These are phyloP conservation scores for Balearica regulorum DNA, from an alignment of 2,797 vertebrate species.

Conservation along the genomic window DNA sequence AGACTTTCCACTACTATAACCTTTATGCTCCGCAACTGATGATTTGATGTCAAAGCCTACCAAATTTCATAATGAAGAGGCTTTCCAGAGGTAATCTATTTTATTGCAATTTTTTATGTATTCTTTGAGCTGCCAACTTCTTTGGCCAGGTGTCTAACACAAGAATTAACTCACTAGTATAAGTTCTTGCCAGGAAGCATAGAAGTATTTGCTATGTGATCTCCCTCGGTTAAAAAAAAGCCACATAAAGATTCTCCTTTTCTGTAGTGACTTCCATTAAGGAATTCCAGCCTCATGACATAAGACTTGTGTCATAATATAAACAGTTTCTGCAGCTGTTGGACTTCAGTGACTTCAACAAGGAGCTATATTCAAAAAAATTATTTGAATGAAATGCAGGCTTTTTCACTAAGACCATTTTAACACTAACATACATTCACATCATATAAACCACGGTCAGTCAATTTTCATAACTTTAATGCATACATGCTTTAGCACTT, in stretches of 20 bases:
- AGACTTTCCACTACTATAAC: background rate
- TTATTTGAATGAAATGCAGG: no score
- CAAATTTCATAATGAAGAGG: background rate
- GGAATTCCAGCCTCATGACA: background rate
- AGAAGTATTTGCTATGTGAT: background rate
- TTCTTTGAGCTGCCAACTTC: background rate
- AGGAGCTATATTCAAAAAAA: background rate
- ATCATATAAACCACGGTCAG: background rate
- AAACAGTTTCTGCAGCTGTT: background rate
- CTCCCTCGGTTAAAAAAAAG: background rate
- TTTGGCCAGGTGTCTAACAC: background rate
- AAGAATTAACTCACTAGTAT: background rate
- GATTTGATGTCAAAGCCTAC: background rate
- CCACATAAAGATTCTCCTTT: background rate
- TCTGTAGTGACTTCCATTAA: background rate
- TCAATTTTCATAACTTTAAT: background rate
- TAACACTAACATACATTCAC: background rate
- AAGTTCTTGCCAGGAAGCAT: background rate
- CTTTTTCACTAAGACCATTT: background rate
- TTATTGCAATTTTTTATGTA: background rate
- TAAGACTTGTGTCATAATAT: background rate
- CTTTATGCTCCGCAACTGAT: background rate
- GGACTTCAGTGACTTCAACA: background rate
- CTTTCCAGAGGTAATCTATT: background rate
- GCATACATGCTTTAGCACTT: background rate